Evolutionary conservation across 2,888 invertebrate genomes (phyloP), one percentile per base, ranked within the genome.

Genomic region (Lochmaea crataegi): DNA sequence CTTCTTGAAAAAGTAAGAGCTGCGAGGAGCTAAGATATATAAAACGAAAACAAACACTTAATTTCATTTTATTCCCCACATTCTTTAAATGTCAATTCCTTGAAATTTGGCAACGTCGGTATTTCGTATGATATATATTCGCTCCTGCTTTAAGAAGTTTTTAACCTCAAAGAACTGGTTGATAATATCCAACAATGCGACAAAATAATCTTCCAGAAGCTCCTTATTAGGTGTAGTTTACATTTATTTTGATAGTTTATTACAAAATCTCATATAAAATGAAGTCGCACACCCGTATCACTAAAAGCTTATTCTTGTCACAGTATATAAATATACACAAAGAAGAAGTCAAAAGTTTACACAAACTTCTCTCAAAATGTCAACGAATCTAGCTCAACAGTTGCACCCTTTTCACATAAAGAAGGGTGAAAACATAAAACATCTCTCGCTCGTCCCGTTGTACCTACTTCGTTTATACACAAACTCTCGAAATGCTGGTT

Each of bases 251-350:
- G 9, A 56, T 18, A 16, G 22, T 56, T 22, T 56, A 22, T 22
- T 56, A 16, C 18, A 56, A 56, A 56, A 10, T 22, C 18, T 11
- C 45, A 12, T 11, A 45, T 45, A 12, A 4, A 11, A 45, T 45
- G 45, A 45, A 45, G 48, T 48, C 48, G 0, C 45, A 56, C 18
- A 57, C n/a, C n/a, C n/a, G n/a, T n/a, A n/a, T n/a, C n/a, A 32
- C 14, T 32, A 14, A 58, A 11, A 58, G 32, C 26, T 11, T 32
- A 60, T 60, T 38, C 60, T 9, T 38, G 38, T 60, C 38, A 10
- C 60, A n/a, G 18, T 38, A 60, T 38, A 60, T 60, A 60, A 60
- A 60, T 60, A 38, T 38, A 60, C 12, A 60, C 60, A 60, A 53
- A 53, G 53, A 16, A 16, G 11, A 4, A 60, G 60, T 56, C 56